Conservation (phyloP, 2,888 invertebrate species). For the Cantharis rufa region DNA sequence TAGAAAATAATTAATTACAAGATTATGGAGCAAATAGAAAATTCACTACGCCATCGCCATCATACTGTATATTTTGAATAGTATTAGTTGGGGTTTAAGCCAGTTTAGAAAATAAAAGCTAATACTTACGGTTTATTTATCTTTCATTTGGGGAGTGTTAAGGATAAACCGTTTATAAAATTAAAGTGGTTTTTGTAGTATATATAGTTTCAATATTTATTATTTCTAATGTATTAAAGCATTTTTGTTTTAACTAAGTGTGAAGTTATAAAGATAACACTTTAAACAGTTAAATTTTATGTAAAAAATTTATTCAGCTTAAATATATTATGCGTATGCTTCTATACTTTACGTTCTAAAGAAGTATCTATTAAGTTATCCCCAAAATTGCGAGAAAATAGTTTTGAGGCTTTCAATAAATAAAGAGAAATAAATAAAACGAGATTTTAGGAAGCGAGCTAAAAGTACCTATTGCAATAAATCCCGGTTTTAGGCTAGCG, state of each 20-base stretch:
- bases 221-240: neutral
- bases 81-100: neutral
- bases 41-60: neutral
- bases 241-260: neutral
- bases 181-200: neutral
- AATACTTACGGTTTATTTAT: neutral
- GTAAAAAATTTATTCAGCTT: neutral
- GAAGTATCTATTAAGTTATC: neutral
- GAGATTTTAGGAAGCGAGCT: constrained; percentile 24
- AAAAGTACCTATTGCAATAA: constrained; percentile 25
- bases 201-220: neutral
- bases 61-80: neutral
- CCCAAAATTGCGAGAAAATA: neutral
- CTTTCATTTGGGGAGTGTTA: neutral
- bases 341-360: neutral
- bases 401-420: constrained; percentile 17
- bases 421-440: constrained; percentile 23
- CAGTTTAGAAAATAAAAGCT: neutral
- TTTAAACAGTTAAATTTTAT: neutral
- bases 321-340: neutral
- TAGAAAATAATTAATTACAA: neutral
- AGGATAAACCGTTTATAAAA: neutral
- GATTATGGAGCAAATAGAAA: neutral
- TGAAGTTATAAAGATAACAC: neutral
- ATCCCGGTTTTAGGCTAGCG: constrained; percentile 19